A percentile compares a stretch with the other conserved stretches of the same genome.
phyloP scores from a whole-genome alignment of 1,140 invertebrate genomes.

The Lordiphosa clarofinis region DNA sequence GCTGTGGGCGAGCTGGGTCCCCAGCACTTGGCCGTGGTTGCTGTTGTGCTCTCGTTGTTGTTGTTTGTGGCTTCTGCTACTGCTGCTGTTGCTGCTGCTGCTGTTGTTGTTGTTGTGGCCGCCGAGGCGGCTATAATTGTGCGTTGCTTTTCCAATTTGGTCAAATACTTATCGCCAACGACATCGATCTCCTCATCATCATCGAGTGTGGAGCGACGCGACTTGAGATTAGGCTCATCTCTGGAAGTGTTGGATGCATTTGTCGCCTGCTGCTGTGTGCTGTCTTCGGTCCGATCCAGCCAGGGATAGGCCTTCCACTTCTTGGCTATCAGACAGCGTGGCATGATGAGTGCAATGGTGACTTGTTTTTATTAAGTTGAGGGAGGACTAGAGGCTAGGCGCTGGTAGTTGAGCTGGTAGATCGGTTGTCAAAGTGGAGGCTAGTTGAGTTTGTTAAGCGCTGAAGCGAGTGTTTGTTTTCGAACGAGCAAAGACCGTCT shows the following conservation, averaged over 20 bases:
- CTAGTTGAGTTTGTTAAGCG: constrained; percentile 59
- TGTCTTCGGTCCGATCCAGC: constrained; percentile 85
- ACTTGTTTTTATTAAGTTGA: not conserved
- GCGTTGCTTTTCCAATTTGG: constrained; percentile 75
- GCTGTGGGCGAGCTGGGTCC: constrained; percentile 87
- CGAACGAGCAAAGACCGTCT: constrained; percentile 71
- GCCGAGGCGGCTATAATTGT: constrained; percentile 78
- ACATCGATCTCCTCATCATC: constrained; percentile 92
- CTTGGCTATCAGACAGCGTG: constrained; percentile 93
- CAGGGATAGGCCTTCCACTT: constrained; percentile 93
- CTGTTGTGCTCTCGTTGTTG: constrained; percentile 51
- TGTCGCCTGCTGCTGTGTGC: constrained; percentile 20
- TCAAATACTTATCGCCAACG: constrained; percentile 82
- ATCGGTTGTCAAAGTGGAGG: constrained; percentile 31
- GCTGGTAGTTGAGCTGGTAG: constrained; percentile 23
- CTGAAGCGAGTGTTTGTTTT: constrained; percentile 66
- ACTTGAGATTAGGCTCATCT: constrained; percentile 59
- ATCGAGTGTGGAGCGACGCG: constrained; percentile 79
- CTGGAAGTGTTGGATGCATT: constrained; percentile 22
- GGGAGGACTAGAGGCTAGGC: constrained; percentile 24
- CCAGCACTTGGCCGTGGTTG: constrained; percentile 82
- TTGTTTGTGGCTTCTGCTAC: constrained; percentile 49
- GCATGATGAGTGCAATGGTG: constrained; percentile 81
- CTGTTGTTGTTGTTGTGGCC: constrained; percentile 45
- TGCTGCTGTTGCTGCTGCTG: constrained; percentile 39